Evolutionary conservation across 2,888 invertebrate genomes (phyloP), one percentile per base, ranked within the genome.

Genomic region (Coleophora deauratella): DNA sequence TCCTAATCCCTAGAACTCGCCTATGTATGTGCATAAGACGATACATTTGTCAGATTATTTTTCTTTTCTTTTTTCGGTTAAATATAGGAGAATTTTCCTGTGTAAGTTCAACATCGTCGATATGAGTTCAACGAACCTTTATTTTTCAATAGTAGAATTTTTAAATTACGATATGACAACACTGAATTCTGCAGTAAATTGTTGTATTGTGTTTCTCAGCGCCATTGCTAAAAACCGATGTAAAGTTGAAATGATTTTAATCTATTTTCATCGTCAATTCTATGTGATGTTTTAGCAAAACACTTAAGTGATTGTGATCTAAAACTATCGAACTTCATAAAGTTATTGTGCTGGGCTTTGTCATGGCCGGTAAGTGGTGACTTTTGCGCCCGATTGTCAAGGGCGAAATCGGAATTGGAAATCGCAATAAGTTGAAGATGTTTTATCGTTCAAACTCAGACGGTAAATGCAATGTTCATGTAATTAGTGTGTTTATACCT

Each of bases 331-430:
- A 80, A 84, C 79, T 84, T 78, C 74, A 72, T 76, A 77, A 73
- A 82, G 80, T 82, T 81, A 72, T 81, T 78, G 84, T 84, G 85
- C 85, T 84, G 84, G 85, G 82, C 78, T 88, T 88, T 91, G 91
- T 90, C 90, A 92, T 92, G 92, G 91, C 91, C 91, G 91, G 91
- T 91, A 91, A 91, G 91, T 91, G 86, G 84, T 81, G 85, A 85
- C 84, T 86, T 86, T 84, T 76, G 80, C 79, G 79, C 80, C 80
- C 80, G 77, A 71, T 80, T 80, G 72, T 82, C 82, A 86, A 86
- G 86, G 85, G 84, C 84, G 85, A 86, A 82, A 84, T 81, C 72
- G 84, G 84, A 80, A 74, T 84, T 77, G 74, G 80, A 79, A 85
- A 79, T 85, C 84, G 80, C 79, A 84, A 80, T 82, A 80, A 73